phyloP scores from a whole-genome alignment of 2,113 vertebrate species.

The Micromys minutus region DNA sequence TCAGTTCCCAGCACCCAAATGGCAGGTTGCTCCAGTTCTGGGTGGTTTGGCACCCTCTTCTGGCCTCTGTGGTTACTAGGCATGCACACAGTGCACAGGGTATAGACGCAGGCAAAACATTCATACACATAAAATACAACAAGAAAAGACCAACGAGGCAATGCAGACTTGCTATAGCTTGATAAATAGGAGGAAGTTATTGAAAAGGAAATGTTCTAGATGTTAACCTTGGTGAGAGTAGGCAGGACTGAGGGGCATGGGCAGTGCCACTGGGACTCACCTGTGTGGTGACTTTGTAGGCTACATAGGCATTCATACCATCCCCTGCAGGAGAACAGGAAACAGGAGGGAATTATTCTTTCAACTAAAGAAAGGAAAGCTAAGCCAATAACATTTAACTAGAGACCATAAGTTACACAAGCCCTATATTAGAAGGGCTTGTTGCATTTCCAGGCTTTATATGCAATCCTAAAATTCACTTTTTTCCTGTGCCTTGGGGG shows the following conservation, averaged over 20 bases:
- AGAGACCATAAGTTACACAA: not conserved
- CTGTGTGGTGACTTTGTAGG: conserved; percentile 97
- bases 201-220: conserved; percentile 52
- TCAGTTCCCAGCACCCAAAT: not conserved
- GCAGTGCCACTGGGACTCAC: conserved; percentile 81
- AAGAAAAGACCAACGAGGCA: not conserved
- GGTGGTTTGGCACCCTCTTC: not conserved
- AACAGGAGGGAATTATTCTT: not conserved
- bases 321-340: conserved; percentile 87
- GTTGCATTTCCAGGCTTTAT: conserved; percentile 44
- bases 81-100: not conserved
- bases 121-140: not conserved
- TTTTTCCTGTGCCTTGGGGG: conserved; percentile 10
- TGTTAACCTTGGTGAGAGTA: not conserved
- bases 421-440: not conserved
- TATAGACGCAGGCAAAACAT: not conserved
- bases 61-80: not conserved
- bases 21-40: not conserved
- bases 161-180: conserved; percentile 23
- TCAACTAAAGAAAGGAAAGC: conserved; percentile 3
- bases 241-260: not conserved
- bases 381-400: conserved; percentile 18
- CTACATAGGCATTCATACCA: conserved; percentile 98
- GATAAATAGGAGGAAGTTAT: conserved; percentile 34
- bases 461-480: not conserved